Evolutionary conservation across 1,140 invertebrate genomes (phyloP).

Genomic region (Aphelenchoides avenae): DNA sequence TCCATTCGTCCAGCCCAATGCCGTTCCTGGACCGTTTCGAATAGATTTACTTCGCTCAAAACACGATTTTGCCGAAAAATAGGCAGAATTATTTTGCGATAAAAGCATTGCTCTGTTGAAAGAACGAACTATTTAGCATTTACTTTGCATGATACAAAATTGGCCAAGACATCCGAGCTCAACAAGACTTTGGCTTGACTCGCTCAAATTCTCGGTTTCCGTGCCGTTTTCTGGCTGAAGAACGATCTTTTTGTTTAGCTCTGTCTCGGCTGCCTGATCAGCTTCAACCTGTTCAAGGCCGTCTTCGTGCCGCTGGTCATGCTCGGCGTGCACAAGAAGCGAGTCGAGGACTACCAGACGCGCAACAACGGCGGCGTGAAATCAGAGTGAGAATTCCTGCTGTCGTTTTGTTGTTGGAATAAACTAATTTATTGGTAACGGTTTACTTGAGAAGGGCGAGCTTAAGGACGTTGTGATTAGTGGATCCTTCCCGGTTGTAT

Average conservation of each 20-base stretch:
- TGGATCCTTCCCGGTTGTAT: no score
- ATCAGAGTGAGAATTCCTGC: constrained; percentile 11
- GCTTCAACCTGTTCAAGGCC: constrained; percentile 55
- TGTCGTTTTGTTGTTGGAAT: no score
- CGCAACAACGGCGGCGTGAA: not conserved
- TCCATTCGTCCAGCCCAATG: no score
- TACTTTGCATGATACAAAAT: not conserved
- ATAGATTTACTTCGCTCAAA: no score
- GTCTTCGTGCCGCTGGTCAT: constrained; percentile 54
- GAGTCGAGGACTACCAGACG: constrained; percentile 24
- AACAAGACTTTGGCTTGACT: no score
- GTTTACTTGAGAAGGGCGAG: no score
- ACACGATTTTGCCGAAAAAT: no score
- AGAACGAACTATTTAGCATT: not conserved
- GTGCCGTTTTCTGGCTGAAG: no score
- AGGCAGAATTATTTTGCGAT: not conserved
- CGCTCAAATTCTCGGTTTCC: no score
- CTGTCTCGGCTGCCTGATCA: constrained; percentile 47
- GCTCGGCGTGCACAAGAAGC: constrained; percentile 42
- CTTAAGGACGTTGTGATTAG: no score
- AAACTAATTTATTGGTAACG: no score
- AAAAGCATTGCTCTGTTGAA: constrained; percentile 7
- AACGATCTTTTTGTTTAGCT: constrained; percentile 33
- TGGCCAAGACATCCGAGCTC: not conserved
- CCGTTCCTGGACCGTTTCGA: no score